Conservation (phyloP, 2,797 vertebrate genomes). For the Diceros bicornis region DNA sequence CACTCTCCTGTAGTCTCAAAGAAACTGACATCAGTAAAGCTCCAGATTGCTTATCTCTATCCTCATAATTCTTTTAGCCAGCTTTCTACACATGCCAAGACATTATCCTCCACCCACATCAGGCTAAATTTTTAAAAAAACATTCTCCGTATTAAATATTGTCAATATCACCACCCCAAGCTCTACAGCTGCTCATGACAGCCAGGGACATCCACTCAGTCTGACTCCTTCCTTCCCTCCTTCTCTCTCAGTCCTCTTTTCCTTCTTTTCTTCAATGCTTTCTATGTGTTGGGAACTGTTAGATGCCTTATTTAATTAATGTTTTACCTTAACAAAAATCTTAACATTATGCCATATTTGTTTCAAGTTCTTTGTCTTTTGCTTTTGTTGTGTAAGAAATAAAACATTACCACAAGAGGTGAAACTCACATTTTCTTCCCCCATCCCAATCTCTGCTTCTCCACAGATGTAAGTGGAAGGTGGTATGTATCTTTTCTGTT, state of each 20-base stretch:
- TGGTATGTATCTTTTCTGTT: not conserved
- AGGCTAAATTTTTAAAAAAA: not conserved
- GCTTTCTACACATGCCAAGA: not conserved
- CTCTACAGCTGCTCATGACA: not conserved
- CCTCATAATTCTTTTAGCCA: not conserved
- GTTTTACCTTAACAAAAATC: slow-evolving; percentile 17
- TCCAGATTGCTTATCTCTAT: not conserved
- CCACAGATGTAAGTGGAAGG: not conserved
- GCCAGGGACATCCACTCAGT: not conserved
- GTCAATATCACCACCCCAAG: not conserved
- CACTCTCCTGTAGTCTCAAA: not conserved
- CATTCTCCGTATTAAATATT: not conserved
- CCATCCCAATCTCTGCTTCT: not conserved
- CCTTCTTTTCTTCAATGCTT: not conserved
- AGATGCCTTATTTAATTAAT: not conserved
- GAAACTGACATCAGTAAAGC: not conserved
- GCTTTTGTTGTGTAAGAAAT: slow-evolving; percentile 29
- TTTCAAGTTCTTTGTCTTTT: not conserved
- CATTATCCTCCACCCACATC: not conserved
- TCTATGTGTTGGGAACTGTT: not conserved
- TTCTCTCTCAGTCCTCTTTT: not conserved
- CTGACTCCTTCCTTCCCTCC: not conserved
- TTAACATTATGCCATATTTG: not conserved
- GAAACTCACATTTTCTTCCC: not conserved
- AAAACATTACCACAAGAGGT: not conserved